These are phyloP conservation scores for Drosophila seguyi DNA, from an alignment of 1,140 invertebrate species.

Conservation along the genomic window DNA sequence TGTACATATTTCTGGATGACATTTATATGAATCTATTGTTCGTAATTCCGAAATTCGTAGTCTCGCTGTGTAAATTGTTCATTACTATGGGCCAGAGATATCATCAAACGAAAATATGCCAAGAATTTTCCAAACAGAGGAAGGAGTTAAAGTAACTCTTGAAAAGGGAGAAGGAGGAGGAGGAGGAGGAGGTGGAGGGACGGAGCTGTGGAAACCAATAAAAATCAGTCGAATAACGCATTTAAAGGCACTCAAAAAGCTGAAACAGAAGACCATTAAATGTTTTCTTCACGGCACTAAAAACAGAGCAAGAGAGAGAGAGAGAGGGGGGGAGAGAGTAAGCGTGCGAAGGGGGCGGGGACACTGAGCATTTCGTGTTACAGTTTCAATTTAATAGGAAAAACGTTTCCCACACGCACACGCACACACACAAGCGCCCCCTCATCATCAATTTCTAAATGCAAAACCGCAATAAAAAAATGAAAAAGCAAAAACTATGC, in stretches of 20 bases:
- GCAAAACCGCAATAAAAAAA: constrained; percentile 79
- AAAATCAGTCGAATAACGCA: constrained; percentile 76
- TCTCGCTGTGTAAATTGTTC: constrained; percentile 17
- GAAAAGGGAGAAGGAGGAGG: not conserved
- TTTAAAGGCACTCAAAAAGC: constrained; percentile 74
- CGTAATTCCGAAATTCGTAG: not conserved
- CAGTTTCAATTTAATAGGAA: constrained; percentile 78
- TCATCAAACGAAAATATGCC: constrained; percentile 65
- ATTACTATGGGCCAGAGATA: constrained; percentile 37
- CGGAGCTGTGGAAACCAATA: constrained; percentile 47
- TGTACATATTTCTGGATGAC: too few species aligned
- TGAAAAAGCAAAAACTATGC: constrained; percentile 5
- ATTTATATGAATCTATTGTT: not conserved
- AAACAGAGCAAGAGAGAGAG: constrained; percentile 11
- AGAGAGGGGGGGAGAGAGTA: not conserved
- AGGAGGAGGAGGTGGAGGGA: not conserved
- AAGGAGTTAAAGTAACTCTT: constrained; percentile 39
- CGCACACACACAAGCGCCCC: constrained; percentile 23
- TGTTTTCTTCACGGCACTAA: constrained; percentile 59
- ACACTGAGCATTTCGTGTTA: constrained; percentile 64
- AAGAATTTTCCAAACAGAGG: constrained; percentile 56
- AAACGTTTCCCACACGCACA: constrained; percentile 53
- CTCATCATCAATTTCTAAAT: constrained; percentile 80
- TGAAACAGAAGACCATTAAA: constrained; percentile 70
- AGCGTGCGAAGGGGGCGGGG: constrained; percentile 8